A percentile compares a stretch with the other conserved stretches of the same genome.
Evolutionary conservation across 2,888 invertebrate species (phyloP).

Genomic region (Volucella bombylans): DNA sequence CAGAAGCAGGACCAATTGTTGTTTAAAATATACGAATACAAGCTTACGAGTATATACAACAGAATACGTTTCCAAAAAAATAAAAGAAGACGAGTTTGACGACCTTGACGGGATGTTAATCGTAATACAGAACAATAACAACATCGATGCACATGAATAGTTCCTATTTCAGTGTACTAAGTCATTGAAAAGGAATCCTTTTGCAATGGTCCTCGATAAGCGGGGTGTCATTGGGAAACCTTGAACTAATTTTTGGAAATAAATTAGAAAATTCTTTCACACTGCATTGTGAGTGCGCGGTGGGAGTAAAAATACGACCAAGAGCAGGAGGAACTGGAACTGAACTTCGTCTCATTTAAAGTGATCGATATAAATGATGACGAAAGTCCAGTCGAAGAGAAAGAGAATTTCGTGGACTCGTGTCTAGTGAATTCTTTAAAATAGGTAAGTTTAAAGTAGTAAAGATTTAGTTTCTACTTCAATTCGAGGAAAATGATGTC

Average conservation of each 20-base stretch:
- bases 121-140: slow-evolving; percentile 21
- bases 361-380: slow-evolving; percentile 66
- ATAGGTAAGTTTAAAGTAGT: too few species aligned
- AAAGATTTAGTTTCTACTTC: slow-evolving; percentile 26
- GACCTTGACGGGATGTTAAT: slow-evolving; percentile 61
- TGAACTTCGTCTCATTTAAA: slow-evolving; percentile 47
- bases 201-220: not conserved
- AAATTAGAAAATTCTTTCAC: slow-evolving; percentile 82
- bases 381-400: not conserved
- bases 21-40: slow-evolving; percentile 36
- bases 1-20: slow-evolving; percentile 36
- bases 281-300: slow-evolving; percentile 43
- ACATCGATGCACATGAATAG: slow-evolving; percentile 31
- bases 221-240: slow-evolving; percentile 75
- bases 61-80: too few species aligned
- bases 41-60: not conserved
- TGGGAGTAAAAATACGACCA: not conserved
- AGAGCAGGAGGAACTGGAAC: slow-evolving; percentile 9
- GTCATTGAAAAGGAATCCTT: not conserved
- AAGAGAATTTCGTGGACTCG: slow-evolving; percentile 3
- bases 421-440: slow-evolving; percentile 27
- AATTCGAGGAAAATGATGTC: slow-evolving; percentile 15
- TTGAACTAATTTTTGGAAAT: slow-evolving; percentile 81
- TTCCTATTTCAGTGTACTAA: slow-evolving; percentile 23
- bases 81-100: slow-evolving; percentile 18